These are phyloP conservation scores for Leptothorax acervorum DNA, from an alignment of 2,888 invertebrate genomes.

Conservation along the genomic window DNA sequence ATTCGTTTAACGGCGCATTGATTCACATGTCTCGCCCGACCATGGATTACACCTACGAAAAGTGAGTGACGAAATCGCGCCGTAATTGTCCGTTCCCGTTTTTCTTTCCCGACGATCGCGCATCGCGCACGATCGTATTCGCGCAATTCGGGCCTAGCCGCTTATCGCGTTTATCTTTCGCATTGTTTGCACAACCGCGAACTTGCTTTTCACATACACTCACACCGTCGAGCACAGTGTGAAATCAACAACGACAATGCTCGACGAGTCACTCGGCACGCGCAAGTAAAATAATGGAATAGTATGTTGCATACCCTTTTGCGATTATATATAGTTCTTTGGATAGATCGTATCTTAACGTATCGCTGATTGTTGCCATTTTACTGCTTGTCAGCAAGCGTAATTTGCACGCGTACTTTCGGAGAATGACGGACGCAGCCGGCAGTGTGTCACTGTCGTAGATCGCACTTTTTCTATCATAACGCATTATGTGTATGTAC, in stretches of 20 bases:
- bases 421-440: neutral
- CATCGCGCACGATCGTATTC: too few relatives aligned
- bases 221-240: neutral
- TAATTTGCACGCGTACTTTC: neutral
- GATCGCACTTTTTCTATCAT: neutral
- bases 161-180: constrained; percentile 29
- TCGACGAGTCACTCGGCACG: too few relatives aligned
- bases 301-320: neutral
- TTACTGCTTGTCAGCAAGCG: neutral
- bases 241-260: neutral
- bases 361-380: neutral
- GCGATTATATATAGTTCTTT: neutral
- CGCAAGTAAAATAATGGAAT: neutral
- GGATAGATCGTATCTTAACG: neutral
- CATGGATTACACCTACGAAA: constrained; percentile 62
- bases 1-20: constrained; percentile 65
- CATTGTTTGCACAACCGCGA: neutral
- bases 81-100: neutral
- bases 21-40: constrained; percentile 55
- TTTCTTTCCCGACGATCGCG: neutral
- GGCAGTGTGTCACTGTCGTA: neutral
- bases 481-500: too few relatives aligned
- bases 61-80: constrained; percentile 60
- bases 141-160: neutral
- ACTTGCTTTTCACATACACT: neutral